Percentiles rank a stretch among this genome's conserved stretches.
Evolutionary conservation across 2,888 invertebrate genomes (phyloP).

Genomic region (Ischnus inquisitorius): DNA sequence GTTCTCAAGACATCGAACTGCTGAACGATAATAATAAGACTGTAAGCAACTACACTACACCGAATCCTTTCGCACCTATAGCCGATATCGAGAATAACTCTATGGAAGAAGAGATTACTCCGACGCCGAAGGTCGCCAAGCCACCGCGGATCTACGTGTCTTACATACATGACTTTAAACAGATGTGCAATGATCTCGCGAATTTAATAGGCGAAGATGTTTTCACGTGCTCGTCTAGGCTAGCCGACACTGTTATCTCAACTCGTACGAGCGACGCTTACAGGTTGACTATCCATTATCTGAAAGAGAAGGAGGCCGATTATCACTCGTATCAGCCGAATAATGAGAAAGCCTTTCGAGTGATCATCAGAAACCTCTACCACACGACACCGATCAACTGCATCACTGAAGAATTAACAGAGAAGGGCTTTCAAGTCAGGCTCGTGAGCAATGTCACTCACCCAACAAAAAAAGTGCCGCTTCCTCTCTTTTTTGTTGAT

Average conservation of each 20-base stretch:
- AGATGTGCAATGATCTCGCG: background rate
- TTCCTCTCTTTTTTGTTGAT: constrained; percentile 68
- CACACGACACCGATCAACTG: constrained; percentile 44
- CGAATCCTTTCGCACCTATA: background rate
- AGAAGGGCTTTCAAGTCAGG: constrained; percentile 61
- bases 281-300: background rate
- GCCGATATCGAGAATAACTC: background rate
- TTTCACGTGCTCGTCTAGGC: background rate
- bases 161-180: background rate
- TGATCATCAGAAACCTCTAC: constrained; percentile 22
- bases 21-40: background rate
- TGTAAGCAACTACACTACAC: background rate
- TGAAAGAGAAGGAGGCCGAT: background rate
- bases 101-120: background rate
- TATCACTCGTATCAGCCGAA: constrained; percentile 15
- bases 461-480: constrained; percentile 60
- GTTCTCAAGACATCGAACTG: background rate
- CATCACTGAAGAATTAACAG: constrained; percentile 58
- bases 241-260: background rate
- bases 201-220: background rate
- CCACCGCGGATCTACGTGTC: background rate
- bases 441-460: constrained; percentile 61
- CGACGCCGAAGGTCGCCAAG: background rate
- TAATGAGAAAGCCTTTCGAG: background rate
- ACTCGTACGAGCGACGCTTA: background rate